Base-by-base conservation (phyloP, 2,113 vertebrate genomes). In the Callithrix jacchus region DNA sequence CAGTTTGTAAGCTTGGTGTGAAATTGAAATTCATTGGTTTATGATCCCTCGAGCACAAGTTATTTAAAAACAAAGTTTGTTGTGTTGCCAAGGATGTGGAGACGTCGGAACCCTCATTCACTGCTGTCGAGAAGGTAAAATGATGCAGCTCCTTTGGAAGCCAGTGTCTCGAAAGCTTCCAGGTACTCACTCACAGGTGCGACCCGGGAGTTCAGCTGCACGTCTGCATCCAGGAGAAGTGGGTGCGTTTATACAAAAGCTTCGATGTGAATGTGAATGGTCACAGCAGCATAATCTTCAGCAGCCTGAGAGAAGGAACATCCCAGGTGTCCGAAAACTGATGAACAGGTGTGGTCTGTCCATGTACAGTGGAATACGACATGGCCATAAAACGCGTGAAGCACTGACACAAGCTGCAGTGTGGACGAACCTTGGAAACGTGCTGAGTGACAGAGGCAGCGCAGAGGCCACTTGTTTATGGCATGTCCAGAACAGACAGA, bases 361-460 rank as follows among this genome's bases (percentile, higher is more conserved):
- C 4, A 1, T 14, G 1, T 11, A 1, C 68, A 13, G 13, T 4
- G 47, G 21, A 49, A 5, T 3, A 2, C 8, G n/a, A 3, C 13
- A 42, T 25, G 4, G 12, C 45, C 12, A 4, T 9, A 16, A 25
- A 35, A 12, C 21, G 37, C n/a, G 0, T 1, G 10, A 47, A 21
- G 17, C 18, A 2, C 35, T 17, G 10, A 8, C 27, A 42, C 23
- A 4, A 6, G 47, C 32, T 61, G 1, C 32, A 5, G 2, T 14
- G 0, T 12, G 45, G 49, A 37, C 23, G 17, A 47, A 23, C 70
- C 25, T 25, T 12, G 30, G 66, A 30, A 14, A 58, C 12, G 0
- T 37, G 18, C 37, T 2, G 5, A 45, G 32, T 56, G 40, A 11
- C 16, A 77, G 37, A 58, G 32, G 56, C 8, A 20, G 2, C 42